Conservation (phyloP, 2,797 vertebrate genomes). For the Phrynocephalus forsythii region DNA sequence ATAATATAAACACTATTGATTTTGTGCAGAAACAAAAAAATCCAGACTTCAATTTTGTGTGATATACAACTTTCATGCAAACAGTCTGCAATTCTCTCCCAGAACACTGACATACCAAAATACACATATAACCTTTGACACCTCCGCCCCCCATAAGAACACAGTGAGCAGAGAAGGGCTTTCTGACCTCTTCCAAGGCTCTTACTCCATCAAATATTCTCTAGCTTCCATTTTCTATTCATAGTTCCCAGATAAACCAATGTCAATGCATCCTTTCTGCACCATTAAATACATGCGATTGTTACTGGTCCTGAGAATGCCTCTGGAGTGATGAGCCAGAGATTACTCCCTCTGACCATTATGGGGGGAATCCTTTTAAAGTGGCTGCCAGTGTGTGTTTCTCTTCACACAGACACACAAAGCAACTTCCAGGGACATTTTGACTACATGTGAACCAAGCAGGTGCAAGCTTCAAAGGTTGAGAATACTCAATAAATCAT, state of each 20-base stretch:
- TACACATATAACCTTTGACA: too few species aligned
- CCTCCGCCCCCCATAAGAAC: too few species aligned
- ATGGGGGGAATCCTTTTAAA: too few species aligned
- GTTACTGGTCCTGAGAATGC: background rate
- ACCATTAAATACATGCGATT: background rate
- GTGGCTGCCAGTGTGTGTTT: background rate
- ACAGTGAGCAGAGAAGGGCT: too few species aligned
- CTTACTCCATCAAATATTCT: background rate
- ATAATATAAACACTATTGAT: too few species aligned
- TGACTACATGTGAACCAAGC: background rate
- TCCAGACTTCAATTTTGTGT: too few species aligned
- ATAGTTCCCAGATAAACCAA: background rate
- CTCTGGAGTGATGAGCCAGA: too few species aligned
- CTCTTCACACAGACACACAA: background rate
- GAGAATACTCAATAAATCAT: background rate
- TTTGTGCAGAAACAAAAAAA: too few species aligned
- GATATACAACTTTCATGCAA: too few species aligned
- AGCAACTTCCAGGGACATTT: background rate
- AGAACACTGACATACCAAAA: too few species aligned
- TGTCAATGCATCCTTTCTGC: background rate
- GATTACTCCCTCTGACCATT: too few species aligned
- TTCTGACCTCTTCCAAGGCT: background rate
- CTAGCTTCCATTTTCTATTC: background rate
- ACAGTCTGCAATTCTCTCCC: too few species aligned
- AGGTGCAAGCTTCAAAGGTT: background rate